Conservation (phyloP, 2,888 invertebrate species). For the Agapostemon virescens region DNA sequence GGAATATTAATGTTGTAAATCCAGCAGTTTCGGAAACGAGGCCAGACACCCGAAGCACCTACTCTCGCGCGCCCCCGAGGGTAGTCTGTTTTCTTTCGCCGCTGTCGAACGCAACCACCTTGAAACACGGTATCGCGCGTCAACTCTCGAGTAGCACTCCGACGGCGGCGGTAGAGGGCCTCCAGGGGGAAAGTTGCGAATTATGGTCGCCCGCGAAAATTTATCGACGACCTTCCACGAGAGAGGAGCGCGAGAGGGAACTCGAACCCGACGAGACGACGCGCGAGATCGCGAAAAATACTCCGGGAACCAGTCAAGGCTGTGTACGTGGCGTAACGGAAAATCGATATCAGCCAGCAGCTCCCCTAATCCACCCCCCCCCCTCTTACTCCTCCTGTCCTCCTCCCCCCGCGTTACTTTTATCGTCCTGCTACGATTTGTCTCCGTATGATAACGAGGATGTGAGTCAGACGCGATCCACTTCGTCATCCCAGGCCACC, state of each 20-base stretch:
- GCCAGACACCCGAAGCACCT: not conserved
- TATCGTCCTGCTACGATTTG: slow-evolving; percentile 56
- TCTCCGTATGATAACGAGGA: slow-evolving; percentile 54
- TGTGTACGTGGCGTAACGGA: slow-evolving; percentile 58
- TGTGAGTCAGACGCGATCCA: slow-evolving; percentile 51
- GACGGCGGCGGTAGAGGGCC: not conserved
- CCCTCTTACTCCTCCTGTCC: not conserved
- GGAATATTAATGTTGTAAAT: slow-evolving; percentile 61
- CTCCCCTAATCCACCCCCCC: not conserved
- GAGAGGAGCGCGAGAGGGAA: not conserved
- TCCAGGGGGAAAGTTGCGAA: slow-evolving; percentile 19
- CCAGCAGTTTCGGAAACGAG: slow-evolving; percentile 40
- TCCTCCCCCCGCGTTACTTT: slow-evolving; percentile 38
- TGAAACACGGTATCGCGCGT: not conserved
- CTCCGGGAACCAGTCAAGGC: slow-evolving; percentile 39
- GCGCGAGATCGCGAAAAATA: slow-evolving; percentile 49
- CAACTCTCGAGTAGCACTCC: slow-evolving; percentile 3
- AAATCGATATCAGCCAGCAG: slow-evolving; percentile 58
- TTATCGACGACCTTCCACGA: slow-evolving; percentile 21
- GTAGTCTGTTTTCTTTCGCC: slow-evolving; percentile 13
- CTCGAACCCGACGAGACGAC: slow-evolving; percentile 5
- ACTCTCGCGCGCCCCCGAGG: not conserved
- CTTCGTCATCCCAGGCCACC: slow-evolving; percentile 31
- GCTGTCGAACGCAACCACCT: not conserved
- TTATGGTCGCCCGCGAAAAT: slow-evolving; percentile 25